These are phyloP conservation scores for Nycticebus coucang DNA, from an alignment of 2,113 vertebrate genomes.

Conservation along the genomic window DNA sequence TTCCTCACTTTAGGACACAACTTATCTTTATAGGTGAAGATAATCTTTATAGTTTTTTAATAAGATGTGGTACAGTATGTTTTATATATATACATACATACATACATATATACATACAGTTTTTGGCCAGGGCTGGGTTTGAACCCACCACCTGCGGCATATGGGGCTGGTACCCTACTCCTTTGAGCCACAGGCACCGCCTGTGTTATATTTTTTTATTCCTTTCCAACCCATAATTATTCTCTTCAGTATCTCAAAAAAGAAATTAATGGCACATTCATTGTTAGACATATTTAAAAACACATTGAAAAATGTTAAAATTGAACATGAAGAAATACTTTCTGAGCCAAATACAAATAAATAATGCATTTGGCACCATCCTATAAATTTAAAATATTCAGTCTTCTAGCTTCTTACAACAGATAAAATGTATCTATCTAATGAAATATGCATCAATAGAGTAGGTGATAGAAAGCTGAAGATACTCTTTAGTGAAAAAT, in stretches of 20 bases:
- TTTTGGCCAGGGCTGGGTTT: no score
- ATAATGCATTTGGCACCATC: neutral
- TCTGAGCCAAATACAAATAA: constrained; percentile 6
- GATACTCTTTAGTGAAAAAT: constrained; percentile 18
- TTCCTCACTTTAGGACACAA: neutral
- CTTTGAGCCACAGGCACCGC: no score
- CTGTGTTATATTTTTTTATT: neutral
- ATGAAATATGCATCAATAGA: neutral
- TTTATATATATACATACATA: no score
- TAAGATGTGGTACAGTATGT: neutral
- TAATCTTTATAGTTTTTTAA: neutral
- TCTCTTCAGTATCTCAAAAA: neutral
- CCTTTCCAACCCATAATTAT: neutral
- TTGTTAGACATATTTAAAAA: neutral
- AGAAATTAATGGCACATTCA: constrained; percentile 6
- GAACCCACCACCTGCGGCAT: no score
- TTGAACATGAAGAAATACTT: neutral
- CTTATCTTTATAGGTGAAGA: neutral
- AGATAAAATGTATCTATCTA: no score
- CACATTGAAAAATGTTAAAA: constrained; percentile 21
- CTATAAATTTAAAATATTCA: neutral
- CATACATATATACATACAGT: no score
- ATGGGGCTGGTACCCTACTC: no score
- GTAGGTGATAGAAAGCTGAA: neutral
- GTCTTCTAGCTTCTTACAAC: neutral